These are phyloP conservation scores for Noctua janthe DNA, from an alignment of 2,888 invertebrate species.

Conservation along the genomic window DNA sequence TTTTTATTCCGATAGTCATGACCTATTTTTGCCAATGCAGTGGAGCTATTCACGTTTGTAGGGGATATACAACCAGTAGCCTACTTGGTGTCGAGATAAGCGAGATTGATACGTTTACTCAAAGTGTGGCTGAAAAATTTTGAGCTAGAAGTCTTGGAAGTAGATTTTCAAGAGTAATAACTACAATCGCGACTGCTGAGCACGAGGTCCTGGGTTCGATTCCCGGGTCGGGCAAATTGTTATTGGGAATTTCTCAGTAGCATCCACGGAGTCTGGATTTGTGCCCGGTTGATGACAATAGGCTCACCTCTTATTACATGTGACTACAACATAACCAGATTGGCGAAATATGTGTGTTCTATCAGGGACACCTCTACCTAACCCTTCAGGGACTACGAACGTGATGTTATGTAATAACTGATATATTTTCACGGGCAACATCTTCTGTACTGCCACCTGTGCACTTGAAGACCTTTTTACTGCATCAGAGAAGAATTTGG, in stretches of 20 bases:
- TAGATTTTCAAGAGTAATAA: not conserved
- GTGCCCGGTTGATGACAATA: not conserved
- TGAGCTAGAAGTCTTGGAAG: not conserved
- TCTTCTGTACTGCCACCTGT: not conserved
- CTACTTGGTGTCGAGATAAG: constrained; percentile 53
- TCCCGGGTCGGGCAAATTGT: not conserved
- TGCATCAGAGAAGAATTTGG: not conserved
- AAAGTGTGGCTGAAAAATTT: not conserved
- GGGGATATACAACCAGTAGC: constrained; percentile 44
- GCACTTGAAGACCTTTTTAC: not conserved
- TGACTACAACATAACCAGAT: not conserved
- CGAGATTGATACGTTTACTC: constrained; percentile 15
- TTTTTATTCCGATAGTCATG: constrained; percentile 60
- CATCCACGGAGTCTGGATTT: not conserved
- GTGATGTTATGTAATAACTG: not conserved
- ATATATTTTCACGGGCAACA: too few relatives aligned
- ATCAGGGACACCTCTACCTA: not conserved
- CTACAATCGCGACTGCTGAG: not conserved
- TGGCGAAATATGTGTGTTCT: not conserved
- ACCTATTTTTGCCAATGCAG: constrained; percentile 60
- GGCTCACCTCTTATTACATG: not conserved
- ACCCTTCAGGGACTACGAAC: not conserved
- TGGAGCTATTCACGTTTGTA: constrained; percentile 47
- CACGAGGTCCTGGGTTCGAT: not conserved
- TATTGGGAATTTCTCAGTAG: not conserved